Conservation (phyloP, 1,140 invertebrate genomes). For the Teleogryllus occipitalis region DNA sequence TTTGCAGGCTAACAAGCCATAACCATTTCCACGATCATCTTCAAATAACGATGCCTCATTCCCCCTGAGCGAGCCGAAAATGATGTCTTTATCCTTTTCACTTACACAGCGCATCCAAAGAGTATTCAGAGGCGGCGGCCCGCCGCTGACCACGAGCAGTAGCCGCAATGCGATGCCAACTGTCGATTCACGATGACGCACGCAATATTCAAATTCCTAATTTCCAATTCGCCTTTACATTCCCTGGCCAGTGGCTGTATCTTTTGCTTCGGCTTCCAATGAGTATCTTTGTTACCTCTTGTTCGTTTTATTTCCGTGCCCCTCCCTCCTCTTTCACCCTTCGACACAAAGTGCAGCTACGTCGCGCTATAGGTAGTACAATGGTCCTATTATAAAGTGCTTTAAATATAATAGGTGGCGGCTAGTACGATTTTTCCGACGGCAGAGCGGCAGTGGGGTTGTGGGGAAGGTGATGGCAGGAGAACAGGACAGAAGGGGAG, state of each 20-base stretch:
- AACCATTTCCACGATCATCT: not conserved
- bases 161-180: not conserved
- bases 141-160: not conserved
- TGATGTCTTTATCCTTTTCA: not conserved
- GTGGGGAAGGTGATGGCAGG: no score
- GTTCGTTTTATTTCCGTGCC: not conserved
- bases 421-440: not conserved
- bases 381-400: not conserved
- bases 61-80: not conserved
- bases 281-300: not conserved
- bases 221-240: not conserved
- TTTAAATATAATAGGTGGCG: not conserved
- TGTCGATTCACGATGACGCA: not conserved
- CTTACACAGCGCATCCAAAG: not conserved
- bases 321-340: not conserved
- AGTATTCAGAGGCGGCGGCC: not conserved
- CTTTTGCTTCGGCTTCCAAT: not conserved
- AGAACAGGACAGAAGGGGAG: no score
- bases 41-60: not conserved
- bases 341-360: not conserved
- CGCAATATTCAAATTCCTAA: constrained; percentile 1
- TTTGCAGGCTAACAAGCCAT: no score
- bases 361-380: not conserved
- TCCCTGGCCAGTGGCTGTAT: not conserved
- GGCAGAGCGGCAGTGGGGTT: no score